Evolutionary conservation across 2,113 vertebrate genomes (phyloP).

Genomic region (Delphinapterus leucas): DNA sequence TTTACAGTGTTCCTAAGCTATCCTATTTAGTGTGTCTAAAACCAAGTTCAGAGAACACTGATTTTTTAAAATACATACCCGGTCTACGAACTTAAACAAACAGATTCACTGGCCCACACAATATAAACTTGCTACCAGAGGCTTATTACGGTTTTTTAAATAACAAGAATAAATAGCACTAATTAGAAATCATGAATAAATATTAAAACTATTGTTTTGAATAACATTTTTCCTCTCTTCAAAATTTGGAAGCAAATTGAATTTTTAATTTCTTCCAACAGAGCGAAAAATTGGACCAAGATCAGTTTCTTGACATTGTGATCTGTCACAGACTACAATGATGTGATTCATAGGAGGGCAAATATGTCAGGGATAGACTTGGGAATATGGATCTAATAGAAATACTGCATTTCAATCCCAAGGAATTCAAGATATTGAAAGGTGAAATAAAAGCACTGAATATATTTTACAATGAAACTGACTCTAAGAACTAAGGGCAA

Average conservation of each 20-base stretch:
- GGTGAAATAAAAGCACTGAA: slow-evolving; percentile 55
- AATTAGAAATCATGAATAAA: slow-evolving; percentile 21
- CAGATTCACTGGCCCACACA: neutral
- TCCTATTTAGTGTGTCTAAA: neutral
- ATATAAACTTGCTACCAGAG: neutral
- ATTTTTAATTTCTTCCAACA: slow-evolving; percentile 35
- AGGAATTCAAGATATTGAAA: slow-evolving; percentile 34
- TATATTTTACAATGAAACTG: slow-evolving; percentile 51
- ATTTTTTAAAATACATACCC: neutral
- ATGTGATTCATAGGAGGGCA: slow-evolving; percentile 29
- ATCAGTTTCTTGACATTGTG: slow-evolving; percentile 20
- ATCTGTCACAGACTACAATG: slow-evolving; percentile 20
- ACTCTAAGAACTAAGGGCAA: slow-evolving; percentile 59
- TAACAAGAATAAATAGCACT: neutral
- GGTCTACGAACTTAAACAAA: neutral
- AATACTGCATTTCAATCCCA: slow-evolving; percentile 43
- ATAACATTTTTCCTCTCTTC: neutral
- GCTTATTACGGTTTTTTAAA: neutral
- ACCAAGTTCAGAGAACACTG: neutral
- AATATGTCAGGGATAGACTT: slow-evolving; percentile 20
- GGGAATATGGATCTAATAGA: slow-evolving; percentile 25
- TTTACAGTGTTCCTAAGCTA: neutral
- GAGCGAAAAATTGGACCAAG: slow-evolving; percentile 31
- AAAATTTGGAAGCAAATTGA: neutral
- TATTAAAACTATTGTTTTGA: neutral